A percentile compares a stretch with the other conserved stretches of the same genome.
Conservation (phyloP, 2,888 invertebrate species). For the Hypsopygia costalis region DNA sequence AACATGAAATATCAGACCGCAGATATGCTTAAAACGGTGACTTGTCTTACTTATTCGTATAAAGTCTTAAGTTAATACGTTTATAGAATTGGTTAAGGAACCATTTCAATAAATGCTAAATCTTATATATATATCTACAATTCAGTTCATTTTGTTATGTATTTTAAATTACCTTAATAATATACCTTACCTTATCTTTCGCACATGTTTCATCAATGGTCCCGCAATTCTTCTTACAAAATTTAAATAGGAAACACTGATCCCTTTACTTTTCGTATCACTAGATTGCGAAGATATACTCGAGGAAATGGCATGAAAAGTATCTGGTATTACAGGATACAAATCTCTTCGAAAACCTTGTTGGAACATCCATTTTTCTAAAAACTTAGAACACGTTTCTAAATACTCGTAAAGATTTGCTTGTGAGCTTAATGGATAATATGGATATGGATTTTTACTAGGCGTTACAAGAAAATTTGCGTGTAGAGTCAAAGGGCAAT, state of each 20-base stretch:
- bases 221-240: constrained; percentile 65
- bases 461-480: constrained; percentile 32
- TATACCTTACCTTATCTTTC: constrained; percentile 54
- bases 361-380: constrained; percentile 71
- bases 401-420: constrained; percentile 48
- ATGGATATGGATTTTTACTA: constrained; percentile 59
- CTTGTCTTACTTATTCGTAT: no score
- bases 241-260: constrained; percentile 61
- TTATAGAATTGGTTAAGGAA: no score
- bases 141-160: no score
- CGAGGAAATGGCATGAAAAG: constrained; percentile 59
- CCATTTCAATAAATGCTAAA: no score
- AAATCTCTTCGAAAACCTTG: constrained; percentile 72
- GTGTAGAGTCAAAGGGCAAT: constrained; percentile 62
- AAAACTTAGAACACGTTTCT: constrained; percentile 45
- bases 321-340: constrained; percentile 64
- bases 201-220: constrained; percentile 62
- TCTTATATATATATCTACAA: no score
- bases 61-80: no score
- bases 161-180: no score
- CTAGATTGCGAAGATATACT: constrained; percentile 37
- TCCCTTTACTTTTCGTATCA: constrained; percentile 53
- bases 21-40: no score
- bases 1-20: no score
- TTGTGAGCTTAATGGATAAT: constrained; percentile 50